A percentile compares a stretch with the other conserved stretches of the same genome.
phyloP scores from a whole-genome alignment of 2,113 vertebrate genomes.

The Grantiella picta region DNA sequence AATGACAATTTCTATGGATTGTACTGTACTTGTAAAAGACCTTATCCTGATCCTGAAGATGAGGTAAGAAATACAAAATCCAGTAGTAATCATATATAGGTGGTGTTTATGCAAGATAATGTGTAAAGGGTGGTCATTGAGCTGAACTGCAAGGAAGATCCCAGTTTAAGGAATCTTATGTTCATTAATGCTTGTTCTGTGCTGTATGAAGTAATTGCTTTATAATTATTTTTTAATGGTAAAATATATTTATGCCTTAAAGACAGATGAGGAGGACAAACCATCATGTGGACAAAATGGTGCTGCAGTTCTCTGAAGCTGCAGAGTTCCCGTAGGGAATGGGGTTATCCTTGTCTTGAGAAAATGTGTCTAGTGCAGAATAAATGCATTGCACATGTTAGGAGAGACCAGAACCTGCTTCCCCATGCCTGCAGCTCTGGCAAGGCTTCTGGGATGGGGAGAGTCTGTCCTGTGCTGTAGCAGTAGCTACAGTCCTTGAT shows the following conservation, averaged over 20 bases:
- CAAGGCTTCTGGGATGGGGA: neutral
- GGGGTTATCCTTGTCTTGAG: neutral
- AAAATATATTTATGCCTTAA: neutral
- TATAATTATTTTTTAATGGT: neutral
- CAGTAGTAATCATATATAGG: neutral
- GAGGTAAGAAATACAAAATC: slow-evolving; percentile 74
- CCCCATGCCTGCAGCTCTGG: neutral
- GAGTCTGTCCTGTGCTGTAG: neutral
- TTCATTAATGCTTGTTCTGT: neutral
- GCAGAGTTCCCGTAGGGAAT: neutral
- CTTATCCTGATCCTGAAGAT: slow-evolving; percentile 90
- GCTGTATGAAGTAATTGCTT: neutral
- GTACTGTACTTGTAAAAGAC: slow-evolving; percentile 92
- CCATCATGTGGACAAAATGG: neutral
- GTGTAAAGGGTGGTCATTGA: neutral
- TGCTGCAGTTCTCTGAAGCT: neutral
- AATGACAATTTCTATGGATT: slow-evolving; percentile 92
- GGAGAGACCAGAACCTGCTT: neutral
- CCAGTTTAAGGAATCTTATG: neutral
- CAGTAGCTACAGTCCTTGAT: neutral
- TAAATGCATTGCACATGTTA: accelerated
- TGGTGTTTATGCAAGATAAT: neutral
- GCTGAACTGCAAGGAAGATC: neutral
- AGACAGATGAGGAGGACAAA: neutral
- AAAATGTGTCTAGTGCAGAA: neutral